phyloP scores from a whole-genome alignment of 2,888 invertebrate genomes.

The Ennomos fuscantarius region DNA sequence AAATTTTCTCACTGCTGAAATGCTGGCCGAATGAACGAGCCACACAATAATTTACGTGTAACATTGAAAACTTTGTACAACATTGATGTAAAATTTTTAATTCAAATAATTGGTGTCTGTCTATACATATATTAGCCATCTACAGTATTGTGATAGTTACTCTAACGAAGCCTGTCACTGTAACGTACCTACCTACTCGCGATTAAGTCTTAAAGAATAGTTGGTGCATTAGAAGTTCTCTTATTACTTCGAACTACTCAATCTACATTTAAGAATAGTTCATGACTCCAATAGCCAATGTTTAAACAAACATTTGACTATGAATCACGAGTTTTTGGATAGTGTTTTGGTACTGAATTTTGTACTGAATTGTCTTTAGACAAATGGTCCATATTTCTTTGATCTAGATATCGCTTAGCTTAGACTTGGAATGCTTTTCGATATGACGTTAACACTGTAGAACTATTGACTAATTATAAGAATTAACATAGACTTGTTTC shows the following conservation, averaged over 20 bases:
- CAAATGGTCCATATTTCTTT: conserved; percentile 73
- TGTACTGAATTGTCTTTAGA: conserved; percentile 75
- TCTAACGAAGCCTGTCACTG: conserved; percentile 41
- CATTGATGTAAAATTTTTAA: conserved; percentile 34
- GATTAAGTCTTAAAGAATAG: conserved; percentile 42
- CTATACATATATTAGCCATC: conserved; percentile 41
- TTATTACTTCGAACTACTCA: conserved; percentile 29
- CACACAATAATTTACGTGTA: neutral
- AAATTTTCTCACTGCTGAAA: conserved; percentile 24
- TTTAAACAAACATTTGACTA: conserved; percentile 26
- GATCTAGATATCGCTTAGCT: conserved; percentile 73
- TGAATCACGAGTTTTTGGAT: conserved; percentile 52
- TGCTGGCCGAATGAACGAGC: conserved; percentile 4
- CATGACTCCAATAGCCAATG: conserved; percentile 24
- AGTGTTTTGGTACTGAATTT: conserved; percentile 81
- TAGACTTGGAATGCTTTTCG: conserved; percentile 67
- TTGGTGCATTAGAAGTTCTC: conserved; percentile 29
- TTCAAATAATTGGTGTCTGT: conserved; percentile 30
- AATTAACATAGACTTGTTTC: conserved; percentile 60
- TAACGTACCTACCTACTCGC: conserved; percentile 36
- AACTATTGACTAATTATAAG: conserved; percentile 68
- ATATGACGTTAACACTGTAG: conserved; percentile 57
- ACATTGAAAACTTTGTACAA: neutral
- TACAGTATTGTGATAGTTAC: conserved; percentile 45
- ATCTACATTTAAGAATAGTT: conserved; percentile 23